Percentiles rank a stretch among this genome's conserved stretches.
These are phyloP conservation scores for Leucophenga montana DNA, from an alignment of 2,888 invertebrate species.

Conservation along the genomic window DNA sequence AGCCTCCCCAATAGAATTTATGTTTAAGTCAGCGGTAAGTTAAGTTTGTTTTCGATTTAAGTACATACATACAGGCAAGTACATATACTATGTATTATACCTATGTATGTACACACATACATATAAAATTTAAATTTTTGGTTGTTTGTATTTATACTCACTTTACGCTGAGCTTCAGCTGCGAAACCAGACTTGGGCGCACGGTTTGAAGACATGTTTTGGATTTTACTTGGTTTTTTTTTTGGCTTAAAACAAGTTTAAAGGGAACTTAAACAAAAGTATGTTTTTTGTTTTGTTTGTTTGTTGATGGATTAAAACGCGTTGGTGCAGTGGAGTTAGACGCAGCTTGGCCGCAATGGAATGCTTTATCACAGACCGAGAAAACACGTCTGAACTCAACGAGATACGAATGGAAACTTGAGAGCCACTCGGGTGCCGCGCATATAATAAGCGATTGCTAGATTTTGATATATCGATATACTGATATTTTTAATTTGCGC, in stretches of 20 bases:
- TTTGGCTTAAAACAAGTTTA: conserved; percentile 66
- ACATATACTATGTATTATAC: conserved; percentile 8
- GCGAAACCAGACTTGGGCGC: conserved; percentile 84
- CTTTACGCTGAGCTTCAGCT: conserved; percentile 96
- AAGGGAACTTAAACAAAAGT: conserved; percentile 56
- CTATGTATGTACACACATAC: conserved; percentile 1
- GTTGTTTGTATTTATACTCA: conserved; percentile 73
- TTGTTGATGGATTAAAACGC: conserved; percentile 22
- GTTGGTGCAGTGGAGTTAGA: conserved; percentile 37
- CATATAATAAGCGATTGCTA: too few species aligned
- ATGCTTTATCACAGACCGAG: conserved; percentile 61
- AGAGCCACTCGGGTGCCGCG: too few species aligned
- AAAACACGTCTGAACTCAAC: conserved; percentile 52
- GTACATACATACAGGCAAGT: conserved; percentile 1
- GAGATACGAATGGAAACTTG: conserved; percentile 49
- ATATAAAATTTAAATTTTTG: conserved; percentile 17
- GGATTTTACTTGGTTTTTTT: conserved; percentile 38
- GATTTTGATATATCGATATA: too few species aligned
- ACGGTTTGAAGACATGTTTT: conserved; percentile 72
- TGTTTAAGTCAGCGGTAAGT: conserved; percentile 3
- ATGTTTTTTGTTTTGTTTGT: conserved; percentile 38
- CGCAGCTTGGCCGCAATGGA: conserved; percentile 48
- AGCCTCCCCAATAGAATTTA: background rate
- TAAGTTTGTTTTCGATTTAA: background rate
- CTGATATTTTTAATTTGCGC: too few species aligned